Evolutionary conservation across 2,888 invertebrate species (phyloP).

Genomic region (Oeneis ivallda): DNA sequence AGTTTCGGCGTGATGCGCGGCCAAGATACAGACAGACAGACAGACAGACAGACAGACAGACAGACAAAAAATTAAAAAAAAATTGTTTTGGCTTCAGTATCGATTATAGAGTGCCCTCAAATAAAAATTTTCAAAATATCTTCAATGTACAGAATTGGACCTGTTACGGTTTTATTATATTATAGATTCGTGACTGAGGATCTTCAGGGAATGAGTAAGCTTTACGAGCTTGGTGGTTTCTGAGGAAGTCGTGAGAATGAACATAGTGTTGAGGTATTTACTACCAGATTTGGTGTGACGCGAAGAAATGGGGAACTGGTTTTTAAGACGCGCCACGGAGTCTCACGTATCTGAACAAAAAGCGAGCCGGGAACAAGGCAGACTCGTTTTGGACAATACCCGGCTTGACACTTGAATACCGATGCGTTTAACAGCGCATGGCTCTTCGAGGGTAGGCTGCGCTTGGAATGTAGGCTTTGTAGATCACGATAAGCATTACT

Average conservation of each 20-base stretch:
- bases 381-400: slow-evolving; percentile 75
- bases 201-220: not conserved
- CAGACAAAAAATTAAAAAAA: no score
- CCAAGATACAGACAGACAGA: no score
- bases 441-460: slow-evolving; percentile 37
- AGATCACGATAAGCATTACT: slow-evolving; percentile 31
- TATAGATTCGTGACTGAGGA: slow-evolving; percentile 8
- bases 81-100: no score
- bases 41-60: no score
- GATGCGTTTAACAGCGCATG: slow-evolving; percentile 57
- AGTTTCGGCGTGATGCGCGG: no score
- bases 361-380: slow-evolving; percentile 59
- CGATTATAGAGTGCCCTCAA: no score
- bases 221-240: slow-evolving; percentile 32
- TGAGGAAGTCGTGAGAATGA: slow-evolving; percentile 56
- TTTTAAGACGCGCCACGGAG: slow-evolving; percentile 73
- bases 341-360: slow-evolving; percentile 76
- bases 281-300: slow-evolving; percentile 71
- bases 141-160: no score
- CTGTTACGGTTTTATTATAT: no score
- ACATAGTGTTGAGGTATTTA: slow-evolving; percentile 63
- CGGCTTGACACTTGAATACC: slow-evolving; percentile 71
- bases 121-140: no score
- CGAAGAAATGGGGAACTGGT: slow-evolving; percentile 72
- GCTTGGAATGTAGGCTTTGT: slow-evolving; percentile 41